Conservation (phyloP, 2,113 vertebrate species). For the Sphyrna mokarran region DNA sequence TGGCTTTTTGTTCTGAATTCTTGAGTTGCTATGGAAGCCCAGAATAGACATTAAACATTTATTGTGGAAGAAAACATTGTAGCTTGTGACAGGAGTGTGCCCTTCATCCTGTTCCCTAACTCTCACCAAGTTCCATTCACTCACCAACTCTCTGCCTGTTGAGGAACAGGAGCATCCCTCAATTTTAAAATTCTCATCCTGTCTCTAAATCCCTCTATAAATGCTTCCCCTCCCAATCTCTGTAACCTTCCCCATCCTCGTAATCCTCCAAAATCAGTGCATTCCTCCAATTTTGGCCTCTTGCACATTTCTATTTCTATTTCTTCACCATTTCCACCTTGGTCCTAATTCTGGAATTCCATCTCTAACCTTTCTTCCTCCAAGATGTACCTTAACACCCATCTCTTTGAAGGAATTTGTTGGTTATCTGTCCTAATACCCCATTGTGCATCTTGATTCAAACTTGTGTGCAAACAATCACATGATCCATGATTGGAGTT, state of each 20-base stretch:
- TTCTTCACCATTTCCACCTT: not conserved
- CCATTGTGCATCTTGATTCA: not conserved
- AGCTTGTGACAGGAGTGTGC: not conserved
- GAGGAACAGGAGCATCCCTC: not conserved
- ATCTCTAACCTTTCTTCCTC: not conserved
- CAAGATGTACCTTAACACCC: not conserved
- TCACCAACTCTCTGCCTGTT: not conserved
- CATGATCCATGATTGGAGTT: not conserved
- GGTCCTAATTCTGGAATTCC: not conserved
- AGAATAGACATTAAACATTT: not conserved
- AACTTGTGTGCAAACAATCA: not conserved
- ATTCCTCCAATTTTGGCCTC: not conserved
- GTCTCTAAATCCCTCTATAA: not conserved
- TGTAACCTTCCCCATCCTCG: not conserved
- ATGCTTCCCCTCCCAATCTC: not conserved
- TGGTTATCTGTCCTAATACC: not conserved
- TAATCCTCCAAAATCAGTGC: not conserved
- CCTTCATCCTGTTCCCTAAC: not conserved
- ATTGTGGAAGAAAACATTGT: not conserved
- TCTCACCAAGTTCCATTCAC: not conserved
- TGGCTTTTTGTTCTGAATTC: not conserved
- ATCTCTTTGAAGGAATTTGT: not conserved
- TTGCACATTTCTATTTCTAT: not conserved
- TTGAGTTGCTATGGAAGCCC: not conserved
- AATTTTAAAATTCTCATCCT: not conserved